Percentiles rank a stretch among this genome's conserved stretches.
Evolutionary conservation across 2,797 vertebrate species (phyloP).

Genomic region (Okamejei kenojei): DNA sequence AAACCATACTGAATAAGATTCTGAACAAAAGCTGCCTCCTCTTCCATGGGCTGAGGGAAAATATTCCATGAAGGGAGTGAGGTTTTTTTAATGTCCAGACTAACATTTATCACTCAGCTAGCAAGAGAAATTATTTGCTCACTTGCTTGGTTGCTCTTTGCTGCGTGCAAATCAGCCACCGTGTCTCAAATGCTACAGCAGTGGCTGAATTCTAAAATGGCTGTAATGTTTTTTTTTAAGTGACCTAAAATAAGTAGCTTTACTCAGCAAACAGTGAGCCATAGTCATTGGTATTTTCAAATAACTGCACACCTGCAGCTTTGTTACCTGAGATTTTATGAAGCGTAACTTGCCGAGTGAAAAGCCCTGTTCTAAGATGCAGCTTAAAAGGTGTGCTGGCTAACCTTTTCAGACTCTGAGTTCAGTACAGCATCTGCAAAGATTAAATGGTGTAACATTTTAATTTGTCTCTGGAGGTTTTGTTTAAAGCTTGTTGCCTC

Average conservation of each 20-base stretch:
- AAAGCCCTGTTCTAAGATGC: neutral
- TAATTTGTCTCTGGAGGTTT: conserved; percentile 33
- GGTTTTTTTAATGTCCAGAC: neutral
- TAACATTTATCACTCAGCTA: neutral
- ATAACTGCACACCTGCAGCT: neutral
- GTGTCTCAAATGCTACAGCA: neutral
- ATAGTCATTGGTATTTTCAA: neutral
- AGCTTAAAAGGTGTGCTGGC: neutral
- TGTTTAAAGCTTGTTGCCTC: conserved; percentile 28
- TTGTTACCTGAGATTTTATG: neutral
- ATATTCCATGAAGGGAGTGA: neutral
- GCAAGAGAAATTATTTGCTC: neutral
- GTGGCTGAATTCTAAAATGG: neutral
- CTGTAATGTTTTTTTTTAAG: neutral
- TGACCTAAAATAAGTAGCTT: neutral
- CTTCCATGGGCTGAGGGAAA: neutral
- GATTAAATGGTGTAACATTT: conserved; percentile 27
- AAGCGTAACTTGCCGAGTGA: neutral
- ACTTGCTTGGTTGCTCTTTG: neutral
- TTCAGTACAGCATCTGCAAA: neutral
- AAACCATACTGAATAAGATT: too few species aligned
- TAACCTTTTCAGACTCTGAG: neutral
- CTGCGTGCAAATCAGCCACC: neutral
- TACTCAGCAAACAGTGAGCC: neutral
- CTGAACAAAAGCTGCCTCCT: too few species aligned